A percentile compares a stretch with the other conserved stretches of the same genome.
phyloP scores from a whole-genome alignment of 1,140 invertebrate genomes.

The Acyrthosiphon pisum region DNA sequence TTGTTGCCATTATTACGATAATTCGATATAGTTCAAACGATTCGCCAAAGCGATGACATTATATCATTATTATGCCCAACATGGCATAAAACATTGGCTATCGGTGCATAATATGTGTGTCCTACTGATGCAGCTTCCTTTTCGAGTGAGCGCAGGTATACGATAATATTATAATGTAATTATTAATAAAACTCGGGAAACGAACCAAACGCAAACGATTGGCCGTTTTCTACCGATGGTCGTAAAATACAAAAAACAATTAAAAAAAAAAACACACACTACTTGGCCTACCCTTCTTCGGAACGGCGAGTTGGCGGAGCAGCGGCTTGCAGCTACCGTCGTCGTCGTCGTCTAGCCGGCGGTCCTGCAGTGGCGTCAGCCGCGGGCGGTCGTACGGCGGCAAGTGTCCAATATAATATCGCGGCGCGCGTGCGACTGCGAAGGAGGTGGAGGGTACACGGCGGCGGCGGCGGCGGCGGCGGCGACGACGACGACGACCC shows the following conservation, averaged over 20 bases:
- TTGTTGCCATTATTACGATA: background rate
- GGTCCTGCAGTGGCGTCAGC: slow-evolving; percentile 1
- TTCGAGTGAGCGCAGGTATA: background rate
- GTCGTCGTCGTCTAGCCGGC: background rate
- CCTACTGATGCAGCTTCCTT: background rate
- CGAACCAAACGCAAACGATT: background rate
- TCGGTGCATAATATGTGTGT: background rate
- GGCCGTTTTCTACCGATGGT: background rate
- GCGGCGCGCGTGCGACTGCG: background rate
- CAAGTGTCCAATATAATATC: background rate
- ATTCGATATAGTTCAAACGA: background rate
- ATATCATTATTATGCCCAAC: background rate
- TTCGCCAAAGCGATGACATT: no score
- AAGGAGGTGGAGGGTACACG: no score
- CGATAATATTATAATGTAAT: background rate
- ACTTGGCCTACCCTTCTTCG: background rate
- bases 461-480: no score
- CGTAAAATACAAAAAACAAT: background rate
- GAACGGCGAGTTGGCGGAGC: slow-evolving; percentile 7
- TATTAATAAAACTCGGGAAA: background rate
- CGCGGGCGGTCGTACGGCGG: background rate
- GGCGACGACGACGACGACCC: background rate
- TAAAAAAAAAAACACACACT: background rate
- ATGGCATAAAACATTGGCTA: no score
- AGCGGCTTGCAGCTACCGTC: background rate